These are phyloP conservation scores for Lacanobia wlatinum DNA, from an alignment of 2,888 invertebrate species.

Conservation along the genomic window DNA sequence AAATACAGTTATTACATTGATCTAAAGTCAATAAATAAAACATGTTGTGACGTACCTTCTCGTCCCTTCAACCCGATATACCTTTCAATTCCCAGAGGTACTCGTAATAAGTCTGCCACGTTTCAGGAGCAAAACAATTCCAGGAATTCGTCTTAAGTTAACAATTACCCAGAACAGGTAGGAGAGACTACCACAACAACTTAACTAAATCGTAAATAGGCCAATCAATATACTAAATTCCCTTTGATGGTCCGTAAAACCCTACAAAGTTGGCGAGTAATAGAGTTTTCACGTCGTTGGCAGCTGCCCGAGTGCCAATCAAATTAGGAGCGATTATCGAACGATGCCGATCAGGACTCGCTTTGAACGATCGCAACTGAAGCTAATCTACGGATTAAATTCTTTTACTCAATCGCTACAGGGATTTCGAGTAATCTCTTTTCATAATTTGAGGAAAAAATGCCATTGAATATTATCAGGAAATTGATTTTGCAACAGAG, in stretches of 20 bases:
- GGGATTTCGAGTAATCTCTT: constrained; percentile 67
- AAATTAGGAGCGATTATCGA: constrained; percentile 87
- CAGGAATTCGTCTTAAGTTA: constrained; percentile 10
- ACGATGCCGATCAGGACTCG: constrained; percentile 74
- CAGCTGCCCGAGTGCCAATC: constrained; percentile 87
- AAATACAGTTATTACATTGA: neutral
- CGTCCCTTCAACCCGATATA: neutral
- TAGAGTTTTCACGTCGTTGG: constrained; percentile 84
- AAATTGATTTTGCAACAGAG: constrained; percentile 60
- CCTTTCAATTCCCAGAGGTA: constrained; percentile 4
- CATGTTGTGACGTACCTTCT: neutral
- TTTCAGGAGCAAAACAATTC: constrained; percentile 14
- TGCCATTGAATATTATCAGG: constrained; percentile 51
- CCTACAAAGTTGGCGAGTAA: constrained; percentile 78
- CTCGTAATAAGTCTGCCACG: neutral
- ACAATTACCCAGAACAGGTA: constrained; percentile 36
- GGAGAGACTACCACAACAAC: constrained; percentile 41
- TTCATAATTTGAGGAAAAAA: constrained; percentile 54
- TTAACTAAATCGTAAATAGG: constrained; percentile 66
- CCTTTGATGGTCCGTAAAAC: constrained; percentile 78
- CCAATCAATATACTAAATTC: constrained; percentile 77
- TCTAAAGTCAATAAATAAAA: neutral
- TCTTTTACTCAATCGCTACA: constrained; percentile 73
- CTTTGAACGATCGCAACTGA: constrained; percentile 75
- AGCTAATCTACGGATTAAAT: constrained; percentile 83